Percentiles rank a stretch among this genome's conserved stretches.
Conservation (phyloP, 2,888 invertebrate genomes). For the Holacanthella duospinosa region DNA sequence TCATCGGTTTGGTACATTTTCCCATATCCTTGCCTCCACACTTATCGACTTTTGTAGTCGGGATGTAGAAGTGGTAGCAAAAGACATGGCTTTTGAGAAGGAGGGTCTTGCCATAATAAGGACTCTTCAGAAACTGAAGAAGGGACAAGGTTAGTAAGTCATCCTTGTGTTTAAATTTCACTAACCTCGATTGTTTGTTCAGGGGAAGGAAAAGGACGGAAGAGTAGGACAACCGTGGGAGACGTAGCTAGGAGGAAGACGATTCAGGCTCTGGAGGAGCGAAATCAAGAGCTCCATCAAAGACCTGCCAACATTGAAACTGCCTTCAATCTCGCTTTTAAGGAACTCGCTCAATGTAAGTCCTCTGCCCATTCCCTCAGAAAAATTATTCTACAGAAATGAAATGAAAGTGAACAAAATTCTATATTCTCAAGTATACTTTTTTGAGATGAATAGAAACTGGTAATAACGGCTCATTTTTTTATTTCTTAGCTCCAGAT, state of each 20-base stretch:
- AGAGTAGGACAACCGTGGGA: neutral
- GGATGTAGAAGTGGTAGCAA: neutral
- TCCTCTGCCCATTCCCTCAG: neutral
- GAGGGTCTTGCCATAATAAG: neutral
- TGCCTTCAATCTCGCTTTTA: neutral
- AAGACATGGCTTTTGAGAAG: conserved; percentile 2
- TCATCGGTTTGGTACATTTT: conserved; percentile 31
- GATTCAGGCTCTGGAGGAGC: neutral
- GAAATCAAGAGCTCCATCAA: neutral
- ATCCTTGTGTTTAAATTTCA: too few species aligned
- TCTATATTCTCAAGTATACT: neutral
- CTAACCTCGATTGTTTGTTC: neutral
- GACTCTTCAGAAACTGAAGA: neutral
- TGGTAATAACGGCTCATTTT: too few species aligned
- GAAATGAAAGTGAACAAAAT: too few species aligned
- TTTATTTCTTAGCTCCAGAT: neutral
- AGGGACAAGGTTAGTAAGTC: neutral
- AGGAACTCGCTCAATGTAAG: neutral
- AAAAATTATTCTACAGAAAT: too few species aligned
- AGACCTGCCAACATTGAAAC: neutral
- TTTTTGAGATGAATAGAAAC: neutral
- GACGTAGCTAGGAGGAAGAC: neutral
- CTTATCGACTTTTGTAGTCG: conserved; percentile 22
- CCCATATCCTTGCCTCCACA: conserved; percentile 30
- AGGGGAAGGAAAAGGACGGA: neutral